Conservation (phyloP, 2,797 vertebrate genomes). For the Micrastur ruficollis region DNA sequence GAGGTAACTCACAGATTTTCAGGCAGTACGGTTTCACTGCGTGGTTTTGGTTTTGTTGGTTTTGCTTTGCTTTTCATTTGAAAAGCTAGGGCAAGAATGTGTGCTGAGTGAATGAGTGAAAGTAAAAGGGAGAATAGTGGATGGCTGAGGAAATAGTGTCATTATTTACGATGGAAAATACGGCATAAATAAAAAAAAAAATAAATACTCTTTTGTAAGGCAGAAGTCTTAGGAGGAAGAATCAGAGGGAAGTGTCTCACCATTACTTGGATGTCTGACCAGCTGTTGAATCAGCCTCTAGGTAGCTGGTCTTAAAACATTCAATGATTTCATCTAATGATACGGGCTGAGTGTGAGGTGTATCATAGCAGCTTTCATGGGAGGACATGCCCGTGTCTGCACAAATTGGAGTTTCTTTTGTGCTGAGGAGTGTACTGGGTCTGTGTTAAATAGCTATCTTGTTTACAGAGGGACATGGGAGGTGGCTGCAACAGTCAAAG, state of each 20-base stretch:
- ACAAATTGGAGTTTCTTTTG: not conserved
- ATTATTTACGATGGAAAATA: not conserved
- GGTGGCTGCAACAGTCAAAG: not conserved
- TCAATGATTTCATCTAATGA: not conserved
- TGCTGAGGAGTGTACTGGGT: not conserved
- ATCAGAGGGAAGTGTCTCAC: not conserved
- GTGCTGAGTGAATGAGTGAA: not conserved
- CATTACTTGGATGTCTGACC: not conserved
- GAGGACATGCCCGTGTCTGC: not conserved
- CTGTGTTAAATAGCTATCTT: not conserved
- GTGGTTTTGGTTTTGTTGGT: not conserved
- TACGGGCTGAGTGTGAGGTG: not conserved
- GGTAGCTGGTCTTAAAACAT: not conserved
- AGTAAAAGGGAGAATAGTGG: not conserved
- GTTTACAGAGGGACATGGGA: not conserved
- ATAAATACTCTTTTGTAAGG: not conserved
- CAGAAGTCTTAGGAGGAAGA: not conserved
- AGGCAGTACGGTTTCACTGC: not conserved
- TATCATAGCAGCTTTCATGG: not conserved
- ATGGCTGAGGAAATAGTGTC: not conserved
- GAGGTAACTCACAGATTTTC: not conserved
- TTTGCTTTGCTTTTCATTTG: not conserved
- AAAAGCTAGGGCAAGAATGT: not conserved
- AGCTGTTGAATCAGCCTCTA: not conserved
- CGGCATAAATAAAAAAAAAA: not conserved